Evolutionary conservation across 2,113 vertebrate genomes (phyloP), one percentile per base, ranked within the genome.

Genomic region (Dolichotis patagonum): DNA sequence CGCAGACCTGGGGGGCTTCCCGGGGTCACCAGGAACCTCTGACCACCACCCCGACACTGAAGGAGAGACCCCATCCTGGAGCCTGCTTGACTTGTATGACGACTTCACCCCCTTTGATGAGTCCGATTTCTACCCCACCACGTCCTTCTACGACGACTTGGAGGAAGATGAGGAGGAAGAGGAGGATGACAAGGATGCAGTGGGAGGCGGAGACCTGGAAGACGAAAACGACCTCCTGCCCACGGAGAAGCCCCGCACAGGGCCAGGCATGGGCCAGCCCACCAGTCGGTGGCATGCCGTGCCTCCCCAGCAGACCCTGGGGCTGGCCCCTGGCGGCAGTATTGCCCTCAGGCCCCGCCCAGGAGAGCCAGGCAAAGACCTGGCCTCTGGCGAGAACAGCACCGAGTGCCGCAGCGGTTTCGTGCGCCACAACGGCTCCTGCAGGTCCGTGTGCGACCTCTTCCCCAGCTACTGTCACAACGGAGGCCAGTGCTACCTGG

Each of bases 401-500:
- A 99, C 98, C 0, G 98, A 99, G 46, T 99, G 99, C 97, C 98
- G 98, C 0, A 98, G 96, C 5, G 99, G 99, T 0, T 99, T 98
- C 56, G 98, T 99, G 94, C 97, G 98, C 77, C 98, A 98, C 91
- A 99, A 99, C 22, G 99, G 99, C 88, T 99, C 99, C 96, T 99
- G 99, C 98, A 99, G 98, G 96, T 99, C 99, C 0, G 97, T 99
- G 91, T 99, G 99, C 3, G 99, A 99, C 95, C 98, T 98, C 88
- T 98, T 99, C 96, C 99, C 99, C 56, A 99, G 99, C 98, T 99
- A 99, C 98, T 99, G 99, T 98, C 99, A 99, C 98, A 99, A 99
- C 14, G 99, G 99, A 7, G 99, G 99, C 46, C 99, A 99, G 98
- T 99, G 99, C 96, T 99, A 99, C 98, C 98, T 99, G 97, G 98